Base-by-base conservation (phyloP, 2,113 vertebrate genomes). In the Machaerirhynchus nigripectus region DNA sequence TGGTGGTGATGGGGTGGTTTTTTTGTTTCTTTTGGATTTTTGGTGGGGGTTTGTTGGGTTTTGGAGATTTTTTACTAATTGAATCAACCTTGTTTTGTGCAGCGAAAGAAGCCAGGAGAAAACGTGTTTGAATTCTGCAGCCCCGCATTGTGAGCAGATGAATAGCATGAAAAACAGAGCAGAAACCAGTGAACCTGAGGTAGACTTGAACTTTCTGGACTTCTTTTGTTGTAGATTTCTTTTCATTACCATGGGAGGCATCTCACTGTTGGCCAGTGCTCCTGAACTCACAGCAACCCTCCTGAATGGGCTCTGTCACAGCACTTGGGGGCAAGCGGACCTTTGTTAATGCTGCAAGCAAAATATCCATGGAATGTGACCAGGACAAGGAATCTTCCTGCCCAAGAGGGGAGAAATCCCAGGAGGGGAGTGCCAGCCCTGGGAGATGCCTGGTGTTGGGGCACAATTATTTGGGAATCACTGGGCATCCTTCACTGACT, bases 101-200 rank as follows among this genome's bases (percentile, higher is more conserved):
- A 21, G 33, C 3, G 2, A 50, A 85, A 87, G 28, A 10, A 67
- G 15, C n/a, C 14, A 4, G 33, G 49, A 78, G 65, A 39, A 78
- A 70, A 69, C 0, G 10, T 26, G 30, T 81, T 90, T 69, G 75
- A 89, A 57, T 88, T 90, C 64, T 90, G 64, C 69, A 84, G 50
- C 7, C 63, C 55, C 86, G 84, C 69, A 88, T 30, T 90, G 68
- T 86, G 74, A 85, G 21, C 15, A 64, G 80, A 84, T 87, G 89
- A 96, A 96, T 8, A 69, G 49, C 67, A 64, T 4, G 65, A 89
- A 67, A 90, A 64, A 79, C 6, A 49, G 56, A 8, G 2, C 59
- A 69, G 90, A 77, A 95, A 92, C 49, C 93, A 94, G 76, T 77
- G 82, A 96, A 90, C 76, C 86, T 90, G 94, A 90, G 95, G 83